Conservation (phyloP, 2,797 vertebrate genomes). For the Onychomys arenicola region DNA sequence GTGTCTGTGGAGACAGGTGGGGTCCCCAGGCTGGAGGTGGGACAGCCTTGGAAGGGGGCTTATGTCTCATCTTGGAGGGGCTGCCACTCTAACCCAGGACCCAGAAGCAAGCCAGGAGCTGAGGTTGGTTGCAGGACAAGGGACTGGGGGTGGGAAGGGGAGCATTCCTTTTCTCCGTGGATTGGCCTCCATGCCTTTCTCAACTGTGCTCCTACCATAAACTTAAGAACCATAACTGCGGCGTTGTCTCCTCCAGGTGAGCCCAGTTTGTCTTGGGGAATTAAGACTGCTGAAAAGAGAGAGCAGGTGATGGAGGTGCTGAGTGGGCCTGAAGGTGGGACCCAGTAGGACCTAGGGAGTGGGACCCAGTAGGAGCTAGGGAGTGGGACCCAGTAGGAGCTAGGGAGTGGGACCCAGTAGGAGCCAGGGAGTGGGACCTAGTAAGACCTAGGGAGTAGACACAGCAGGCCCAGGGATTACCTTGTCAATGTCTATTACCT, state of each 20-base stretch:
- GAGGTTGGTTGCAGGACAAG: too few species aligned
- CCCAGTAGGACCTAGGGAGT: background rate
- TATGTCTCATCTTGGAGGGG: background rate
- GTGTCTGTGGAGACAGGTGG: background rate
- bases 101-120: background rate
- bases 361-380: too few species aligned
- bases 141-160: background rate
- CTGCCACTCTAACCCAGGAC: background rate
- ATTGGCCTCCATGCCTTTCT: background rate
- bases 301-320: background rate
- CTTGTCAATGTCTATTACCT: too few species aligned
- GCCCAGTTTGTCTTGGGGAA: background rate
- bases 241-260: background rate
- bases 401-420: background rate
- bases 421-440: too few species aligned
- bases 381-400: too few species aligned
- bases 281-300: background rate
- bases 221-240: background rate
- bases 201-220: background rate
- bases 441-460: background rate
- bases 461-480: background rate
- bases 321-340: background rate
- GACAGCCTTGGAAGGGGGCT: too few species aligned
- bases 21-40: too few species aligned
- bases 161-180: background rate